These are phyloP conservation scores for Takifugu rubripes DNA, from an alignment of 2,797 vertebrate genomes.

Conservation along the genomic window DNA sequence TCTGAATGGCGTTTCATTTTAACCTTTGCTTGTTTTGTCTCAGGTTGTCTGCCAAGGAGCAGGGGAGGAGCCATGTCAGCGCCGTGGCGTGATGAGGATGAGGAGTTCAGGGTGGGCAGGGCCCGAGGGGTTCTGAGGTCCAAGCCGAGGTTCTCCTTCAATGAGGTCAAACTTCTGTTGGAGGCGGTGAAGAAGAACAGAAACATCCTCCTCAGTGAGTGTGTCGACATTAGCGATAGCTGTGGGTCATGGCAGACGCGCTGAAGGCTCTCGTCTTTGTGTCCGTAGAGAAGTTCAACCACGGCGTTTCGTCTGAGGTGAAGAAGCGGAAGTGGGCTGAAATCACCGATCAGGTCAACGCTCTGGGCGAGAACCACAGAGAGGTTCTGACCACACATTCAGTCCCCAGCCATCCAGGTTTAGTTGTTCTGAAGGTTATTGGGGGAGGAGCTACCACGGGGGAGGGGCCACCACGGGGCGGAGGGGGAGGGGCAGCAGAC, in stretches of 20 bases:
- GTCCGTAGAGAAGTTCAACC: slow-evolving; percentile 64
- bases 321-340: slow-evolving; percentile 69
- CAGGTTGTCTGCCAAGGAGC: not conserved
- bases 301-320: slow-evolving; percentile 55
- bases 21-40: too few relatives aligned
- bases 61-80: slow-evolving; percentile 25
- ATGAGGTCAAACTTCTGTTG: slow-evolving; percentile 73
- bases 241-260: not conserved
- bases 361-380: slow-evolving; percentile 64
- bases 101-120: slow-evolving; percentile 38
- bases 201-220: slow-evolving; percentile 77
- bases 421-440: too few relatives aligned
- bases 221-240: too few relatives aligned
- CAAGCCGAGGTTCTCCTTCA: slow-evolving; percentile 76
- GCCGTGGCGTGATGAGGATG: slow-evolving; percentile 46
- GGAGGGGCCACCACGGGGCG: too few relatives aligned
- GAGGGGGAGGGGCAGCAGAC: too few relatives aligned
- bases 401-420: not conserved
- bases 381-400: slow-evolving; percentile 46
- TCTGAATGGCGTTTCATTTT: too few relatives aligned
- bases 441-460: too few relatives aligned
- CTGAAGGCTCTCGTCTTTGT: not conserved
- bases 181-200: slow-evolving; percentile 76
- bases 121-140: slow-evolving; percentile 47
- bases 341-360: slow-evolving; percentile 66